These are phyloP conservation scores for Miichthys miiuy DNA, from an alignment of 2,797 vertebrate species.

Conservation along the genomic window DNA sequence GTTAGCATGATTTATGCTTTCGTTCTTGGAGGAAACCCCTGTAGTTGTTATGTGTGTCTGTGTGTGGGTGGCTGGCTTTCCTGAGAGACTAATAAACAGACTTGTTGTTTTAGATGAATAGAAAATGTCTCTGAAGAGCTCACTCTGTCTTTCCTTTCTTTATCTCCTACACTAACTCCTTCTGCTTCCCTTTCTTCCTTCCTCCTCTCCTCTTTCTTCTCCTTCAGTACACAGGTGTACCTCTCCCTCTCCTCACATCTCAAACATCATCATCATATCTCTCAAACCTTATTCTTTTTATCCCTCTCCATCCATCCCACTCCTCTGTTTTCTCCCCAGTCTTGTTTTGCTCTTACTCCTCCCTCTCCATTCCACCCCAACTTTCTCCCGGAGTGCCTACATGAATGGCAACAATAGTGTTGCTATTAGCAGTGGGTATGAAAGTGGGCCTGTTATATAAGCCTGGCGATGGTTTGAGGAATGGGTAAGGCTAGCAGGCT, in stretches of 20 bases:
- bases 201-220: neutral
- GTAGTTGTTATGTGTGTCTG: constrained; percentile 30
- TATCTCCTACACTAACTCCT: constrained; percentile 1
- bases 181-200: neutral
- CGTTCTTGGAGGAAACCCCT: constrained; percentile 48
- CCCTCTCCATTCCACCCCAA: constrained; percentile 33
- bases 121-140: constrained; percentile 43
- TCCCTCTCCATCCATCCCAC: constrained; percentile 21
- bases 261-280: constrained; percentile 9
- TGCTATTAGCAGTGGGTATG: constrained; percentile 59
- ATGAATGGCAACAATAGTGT: constrained; percentile 54
- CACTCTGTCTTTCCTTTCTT: constrained; percentile 8
- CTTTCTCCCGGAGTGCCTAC: constrained; percentile 50
- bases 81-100: constrained; percentile 37
- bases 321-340: constrained; percentile 32
- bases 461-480: constrained; percentile 55
- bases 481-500: constrained; percentile 54
- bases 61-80: constrained; percentile 40
- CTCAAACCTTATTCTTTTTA: constrained; percentile 26
- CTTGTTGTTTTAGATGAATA: constrained; percentile 48
- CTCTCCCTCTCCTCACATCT: constrained; percentile 15
- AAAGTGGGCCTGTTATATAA: constrained; percentile 81
- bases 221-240: neutral
- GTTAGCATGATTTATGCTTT: constrained; percentile 22
- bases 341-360: constrained; percentile 36